phyloP scores from a whole-genome alignment of 2,888 invertebrate genomes.

The Amphipyra tragopoginis region DNA sequence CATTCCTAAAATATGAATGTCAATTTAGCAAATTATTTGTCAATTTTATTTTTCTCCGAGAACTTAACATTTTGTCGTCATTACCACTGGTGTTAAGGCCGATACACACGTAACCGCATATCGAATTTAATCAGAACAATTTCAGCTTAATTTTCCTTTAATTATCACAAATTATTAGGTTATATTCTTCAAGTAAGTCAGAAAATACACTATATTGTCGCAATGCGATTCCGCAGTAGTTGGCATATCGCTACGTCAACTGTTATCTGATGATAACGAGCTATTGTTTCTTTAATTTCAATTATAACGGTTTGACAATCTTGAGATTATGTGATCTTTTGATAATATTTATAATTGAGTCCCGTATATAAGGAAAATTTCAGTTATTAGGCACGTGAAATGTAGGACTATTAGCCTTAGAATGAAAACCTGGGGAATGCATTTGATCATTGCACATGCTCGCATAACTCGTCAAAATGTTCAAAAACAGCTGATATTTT shows the following conservation, averaged over 20 bases:
- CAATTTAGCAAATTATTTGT: too few species aligned
- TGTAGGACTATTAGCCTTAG: too few species aligned
- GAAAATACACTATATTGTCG: conserved; percentile 42
- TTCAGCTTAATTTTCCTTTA: background rate
- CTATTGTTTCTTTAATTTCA: conserved; percentile 59
- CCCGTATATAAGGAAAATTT: background rate
- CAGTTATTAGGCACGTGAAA: too few species aligned
- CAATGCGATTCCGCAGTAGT: conserved; percentile 44
- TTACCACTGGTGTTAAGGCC: background rate
- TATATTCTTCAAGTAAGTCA: conserved; percentile 13
- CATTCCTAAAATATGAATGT: too few species aligned
- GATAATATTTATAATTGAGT: conserved; percentile 9
- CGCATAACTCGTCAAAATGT: too few species aligned
- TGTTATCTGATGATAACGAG: conserved; percentile 60
- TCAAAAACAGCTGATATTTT: too few species aligned
- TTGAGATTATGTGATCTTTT: conserved; percentile 38
- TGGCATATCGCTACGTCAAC: conserved; percentile 23
- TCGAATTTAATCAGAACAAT: too few species aligned
- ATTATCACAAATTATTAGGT: background rate
- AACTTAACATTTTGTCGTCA: background rate
- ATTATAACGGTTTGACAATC: conserved; percentile 47
- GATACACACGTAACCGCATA: background rate
- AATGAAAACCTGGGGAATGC: too few species aligned
- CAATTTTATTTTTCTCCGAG: too few species aligned
- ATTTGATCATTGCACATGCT: too few species aligned